A percentile compares a stretch with the other conserved stretches of the same genome.
Conservation (phyloP, 2,888 invertebrate species). For the Eustalomyia histrio region DNA sequence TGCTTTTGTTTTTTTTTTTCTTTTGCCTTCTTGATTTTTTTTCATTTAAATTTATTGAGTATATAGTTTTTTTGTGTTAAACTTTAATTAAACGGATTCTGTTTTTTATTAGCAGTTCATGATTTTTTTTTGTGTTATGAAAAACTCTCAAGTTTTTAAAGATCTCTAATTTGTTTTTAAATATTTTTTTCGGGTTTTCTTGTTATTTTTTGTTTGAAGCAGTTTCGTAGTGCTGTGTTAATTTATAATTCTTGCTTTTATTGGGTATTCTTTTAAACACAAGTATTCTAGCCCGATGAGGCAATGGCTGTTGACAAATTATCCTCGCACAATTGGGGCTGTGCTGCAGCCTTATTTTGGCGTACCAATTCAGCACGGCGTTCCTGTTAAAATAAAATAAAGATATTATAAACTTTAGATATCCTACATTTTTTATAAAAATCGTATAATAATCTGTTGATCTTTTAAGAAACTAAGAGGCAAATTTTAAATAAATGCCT, state of each 20-base stretch:
- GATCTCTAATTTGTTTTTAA: constrained; percentile 35
- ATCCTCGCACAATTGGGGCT: constrained; percentile 80
- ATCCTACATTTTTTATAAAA: not conserved
- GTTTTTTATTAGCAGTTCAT: constrained; percentile 58
- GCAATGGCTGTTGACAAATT: constrained; percentile 82
- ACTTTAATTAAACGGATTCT: constrained; percentile 52
- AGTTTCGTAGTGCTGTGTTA: constrained; percentile 61
- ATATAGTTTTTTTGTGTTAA: constrained; percentile 44
- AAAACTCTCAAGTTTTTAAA: constrained; percentile 46
- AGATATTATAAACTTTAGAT: constrained; percentile 15
- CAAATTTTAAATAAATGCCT: too few species aligned
- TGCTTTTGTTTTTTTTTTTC: constrained; percentile 43
- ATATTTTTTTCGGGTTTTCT: constrained; percentile 25
- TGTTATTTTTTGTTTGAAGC: constrained; percentile 47
- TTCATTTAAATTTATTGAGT: constrained; percentile 44
- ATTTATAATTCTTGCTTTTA: constrained; percentile 24
- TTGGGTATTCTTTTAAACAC: constrained; percentile 15
- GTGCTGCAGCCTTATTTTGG: constrained; percentile 87
- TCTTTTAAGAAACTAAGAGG: not conserved
- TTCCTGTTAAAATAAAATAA: constrained; percentile 83
- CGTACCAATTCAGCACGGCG: constrained; percentile 94
- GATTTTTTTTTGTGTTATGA: constrained; percentile 44
- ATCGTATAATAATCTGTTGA: constrained; percentile 2
- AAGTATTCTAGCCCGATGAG: constrained; percentile 82
- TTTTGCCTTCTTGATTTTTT: constrained; percentile 31